Evolutionary conservation across 2,797 vertebrate species (phyloP).

Genomic region (Thripadectes ignobilis): DNA sequence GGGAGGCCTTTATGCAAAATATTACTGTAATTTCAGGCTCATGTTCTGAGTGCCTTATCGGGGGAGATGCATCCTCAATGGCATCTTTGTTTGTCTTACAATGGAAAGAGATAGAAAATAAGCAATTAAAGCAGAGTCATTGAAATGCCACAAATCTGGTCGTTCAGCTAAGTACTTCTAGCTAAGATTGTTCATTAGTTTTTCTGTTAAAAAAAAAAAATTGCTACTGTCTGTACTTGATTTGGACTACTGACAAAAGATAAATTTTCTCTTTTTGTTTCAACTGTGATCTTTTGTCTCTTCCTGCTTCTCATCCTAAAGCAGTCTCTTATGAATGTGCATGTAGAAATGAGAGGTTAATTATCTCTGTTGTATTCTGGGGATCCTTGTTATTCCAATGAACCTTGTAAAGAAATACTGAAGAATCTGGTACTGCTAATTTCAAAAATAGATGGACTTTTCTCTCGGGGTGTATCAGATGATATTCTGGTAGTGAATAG

Average conservation of each 20-base stretch:
- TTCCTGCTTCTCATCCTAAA: not conserved
- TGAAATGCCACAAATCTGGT: not conserved
- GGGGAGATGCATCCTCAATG: constrained; percentile 21
- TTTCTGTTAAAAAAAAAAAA: not conserved
- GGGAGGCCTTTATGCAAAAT: constrained; percentile 2
- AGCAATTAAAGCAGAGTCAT: constrained; percentile 19
- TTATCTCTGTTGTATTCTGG: not conserved
- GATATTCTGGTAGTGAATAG: not conserved
- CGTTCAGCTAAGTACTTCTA: not conserved
- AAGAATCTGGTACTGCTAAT: not conserved
- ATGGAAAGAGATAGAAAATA: constrained; percentile 36
- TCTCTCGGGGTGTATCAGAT: not conserved
- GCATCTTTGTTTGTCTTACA: constrained; percentile 33
- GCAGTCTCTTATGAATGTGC: not conserved
- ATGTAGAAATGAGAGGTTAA: not conserved
- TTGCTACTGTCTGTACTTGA: not conserved
- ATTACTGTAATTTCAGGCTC: constrained; percentile 37
- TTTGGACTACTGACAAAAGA: not conserved
- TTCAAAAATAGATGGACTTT: not conserved
- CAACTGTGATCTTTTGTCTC: not conserved
- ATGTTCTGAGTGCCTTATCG: constrained; percentile 26
- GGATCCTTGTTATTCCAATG: not conserved
- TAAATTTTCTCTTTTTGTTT: constrained; percentile 2
- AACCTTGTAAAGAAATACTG: not conserved
- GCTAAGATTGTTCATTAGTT: not conserved